These are phyloP conservation scores for Dione juno DNA, from an alignment of 2,888 invertebrate species.

Conservation along the genomic window DNA sequence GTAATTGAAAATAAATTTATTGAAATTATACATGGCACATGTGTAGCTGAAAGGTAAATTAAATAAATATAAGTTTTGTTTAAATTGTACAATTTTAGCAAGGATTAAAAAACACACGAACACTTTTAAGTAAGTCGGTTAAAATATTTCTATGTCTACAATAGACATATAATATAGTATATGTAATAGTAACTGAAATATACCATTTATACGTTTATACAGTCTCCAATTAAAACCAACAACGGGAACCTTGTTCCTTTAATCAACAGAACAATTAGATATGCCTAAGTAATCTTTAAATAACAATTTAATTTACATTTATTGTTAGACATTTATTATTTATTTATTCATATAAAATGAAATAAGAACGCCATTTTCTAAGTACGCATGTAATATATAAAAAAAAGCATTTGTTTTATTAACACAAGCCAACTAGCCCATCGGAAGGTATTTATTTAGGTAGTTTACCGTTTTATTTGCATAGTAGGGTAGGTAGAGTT, in stretches of 20 bases:
- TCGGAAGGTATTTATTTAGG: too few species aligned
- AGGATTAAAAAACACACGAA: too few species aligned
- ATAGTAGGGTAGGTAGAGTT: too few species aligned
- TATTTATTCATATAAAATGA: neutral
- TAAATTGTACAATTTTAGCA: too few species aligned
- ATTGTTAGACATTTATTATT: neutral
- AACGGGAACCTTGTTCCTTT: conserved; percentile 35
- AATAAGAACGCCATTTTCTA: neutral
- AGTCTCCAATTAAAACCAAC: conserved; percentile 20
- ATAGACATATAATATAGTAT: too few species aligned
- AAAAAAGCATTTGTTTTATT: too few species aligned
- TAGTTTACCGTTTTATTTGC: too few species aligned
- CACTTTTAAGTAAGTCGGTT: neutral
- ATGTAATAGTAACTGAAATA: neutral
- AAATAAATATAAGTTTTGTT: too few species aligned
- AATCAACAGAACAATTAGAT: conserved; percentile 41
- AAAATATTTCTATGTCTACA: neutral
- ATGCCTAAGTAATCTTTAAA: conserved; percentile 34
- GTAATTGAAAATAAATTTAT: too few species aligned
- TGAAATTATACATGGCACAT: too few species aligned
- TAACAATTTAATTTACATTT: conserved; percentile 30
- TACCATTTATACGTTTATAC: conserved; percentile 1
- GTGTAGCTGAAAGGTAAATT: too few species aligned
- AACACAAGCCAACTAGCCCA: too few species aligned
- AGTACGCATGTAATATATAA: neutral